Percentiles rank a stretch among this genome's conserved stretches.
Conservation (phyloP, 1,140 invertebrate genomes). For the Bathynomus jamesi region DNA sequence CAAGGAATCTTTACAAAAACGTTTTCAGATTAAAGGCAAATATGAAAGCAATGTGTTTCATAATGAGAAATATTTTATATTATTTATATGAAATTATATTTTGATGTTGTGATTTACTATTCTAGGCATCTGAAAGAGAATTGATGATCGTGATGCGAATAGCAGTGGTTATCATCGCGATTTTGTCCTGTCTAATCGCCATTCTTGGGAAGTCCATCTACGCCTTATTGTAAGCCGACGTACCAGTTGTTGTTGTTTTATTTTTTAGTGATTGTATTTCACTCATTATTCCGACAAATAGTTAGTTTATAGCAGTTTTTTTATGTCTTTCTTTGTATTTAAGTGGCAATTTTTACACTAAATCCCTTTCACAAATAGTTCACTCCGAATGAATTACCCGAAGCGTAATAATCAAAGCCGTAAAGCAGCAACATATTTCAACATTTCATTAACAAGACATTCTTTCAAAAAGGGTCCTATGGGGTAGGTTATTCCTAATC, state of each 20-base stretch:
- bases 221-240: constrained; percentile 65
- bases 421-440: too few species aligned
- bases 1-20: constrained; percentile 93
- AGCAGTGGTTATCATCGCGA: constrained; percentile 58
- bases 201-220: constrained; percentile 66
- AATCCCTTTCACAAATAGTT: too few species aligned
- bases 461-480: too few species aligned
- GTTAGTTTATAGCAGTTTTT: too few species aligned
- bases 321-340: too few species aligned
- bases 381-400: too few species aligned
- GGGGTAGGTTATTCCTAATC: too few species aligned
- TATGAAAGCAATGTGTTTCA: background rate
- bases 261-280: background rate
- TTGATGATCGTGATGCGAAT: constrained; percentile 64
- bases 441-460: too few species aligned
- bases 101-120: background rate
- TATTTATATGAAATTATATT: background rate
- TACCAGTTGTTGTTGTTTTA: too few species aligned
- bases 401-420: too few species aligned
- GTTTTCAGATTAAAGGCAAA: constrained; percentile 82
- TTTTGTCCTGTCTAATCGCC: constrained; percentile 59
- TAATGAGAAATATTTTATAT: background rate
- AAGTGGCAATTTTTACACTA: too few species aligned
- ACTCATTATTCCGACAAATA: too few species aligned
- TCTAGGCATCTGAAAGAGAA: constrained; percentile 62